Evolutionary conservation across 2,113 vertebrate genomes (phyloP), one percentile per base, ranked within the genome.

Genomic region (Nesoenas mayeri): DNA sequence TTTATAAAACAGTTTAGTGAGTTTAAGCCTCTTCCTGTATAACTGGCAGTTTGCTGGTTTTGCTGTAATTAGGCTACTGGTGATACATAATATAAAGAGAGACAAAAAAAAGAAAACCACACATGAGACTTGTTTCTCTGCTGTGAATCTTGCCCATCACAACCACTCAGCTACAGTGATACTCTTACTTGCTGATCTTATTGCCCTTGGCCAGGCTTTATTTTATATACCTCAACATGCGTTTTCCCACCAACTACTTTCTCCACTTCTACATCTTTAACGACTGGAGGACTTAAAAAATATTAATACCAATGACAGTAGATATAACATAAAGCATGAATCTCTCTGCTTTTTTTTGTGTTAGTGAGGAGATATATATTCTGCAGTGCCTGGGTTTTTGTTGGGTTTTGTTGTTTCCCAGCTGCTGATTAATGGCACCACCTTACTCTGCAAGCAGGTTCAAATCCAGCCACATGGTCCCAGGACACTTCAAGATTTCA

Each of bases 1-100:
- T 98, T 98, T 98, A 98, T 98, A 86, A 97, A 98, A 97, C 95
- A 96, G 97, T 98, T 98, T 97, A 95, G 96, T 97, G 97, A 98
- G 97, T 98, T 98, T 97, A 98, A 97, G 96, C 96, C 96, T 97
- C 97, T 98, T 98, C 97, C 97, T 98, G 97, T 97, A 93, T 96
- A 97, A 98, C 97, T 96, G 97, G 95, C 97, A 94, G 34, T 97
- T 97, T 97, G 96, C 96, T 96, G 95, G 95, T 88, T 97, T 80
- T 88, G 95, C 97, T 94, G 94, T 97, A 98, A 98, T 98, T 97
- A 98, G 96, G 91, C 97, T 98, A 97, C 97, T 98, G 96, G 96
- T 79, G 91, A 96, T 97, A 95, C 96, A 92, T 66, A 85, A 89
- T 89, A 95, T 91, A 93, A 94, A 97, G 94, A 89, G 91, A 29